A percentile compares a stretch with the other conserved stretches of the same genome.
These are phyloP conservation scores for Malurus alboscapulatus DNA, from an alignment of 2,113 vertebrate species.

Conservation along the genomic window DNA sequence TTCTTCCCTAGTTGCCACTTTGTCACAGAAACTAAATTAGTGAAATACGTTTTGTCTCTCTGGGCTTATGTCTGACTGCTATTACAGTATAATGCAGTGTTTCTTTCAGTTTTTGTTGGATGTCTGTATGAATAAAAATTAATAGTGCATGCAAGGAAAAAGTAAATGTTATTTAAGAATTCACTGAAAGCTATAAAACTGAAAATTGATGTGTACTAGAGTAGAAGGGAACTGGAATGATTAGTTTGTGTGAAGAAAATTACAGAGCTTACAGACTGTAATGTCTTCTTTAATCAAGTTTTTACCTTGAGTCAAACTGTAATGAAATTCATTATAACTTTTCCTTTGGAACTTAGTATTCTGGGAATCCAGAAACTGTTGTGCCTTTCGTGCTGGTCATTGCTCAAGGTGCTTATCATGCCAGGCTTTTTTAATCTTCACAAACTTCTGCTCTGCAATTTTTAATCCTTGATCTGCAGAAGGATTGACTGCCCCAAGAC, in stretches of 20 bases:
- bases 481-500: not conserved
- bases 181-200: slow-evolving; percentile 25
- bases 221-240: slow-evolving; percentile 13
- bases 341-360: not conserved
- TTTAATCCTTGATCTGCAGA: not conserved
- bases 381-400: not conserved
- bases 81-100: not conserved
- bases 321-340: slow-evolving; percentile 4
- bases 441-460: not conserved
- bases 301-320: slow-evolving; percentile 33
- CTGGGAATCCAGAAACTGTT: not conserved
- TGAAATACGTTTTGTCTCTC: not conserved
- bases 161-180: slow-evolving; percentile 37
- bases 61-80: not conserved
- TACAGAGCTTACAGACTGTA: not conserved
- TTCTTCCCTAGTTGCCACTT: not conserved
- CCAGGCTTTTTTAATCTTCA: not conserved
- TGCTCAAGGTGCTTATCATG: not conserved
- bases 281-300: slow-evolving; percentile 28
- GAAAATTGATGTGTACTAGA: not conserved
- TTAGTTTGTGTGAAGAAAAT: slow-evolving; percentile 36
- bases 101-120: not conserved
- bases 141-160: not conserved
- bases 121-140: slow-evolving; percentile 22
- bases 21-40: not conserved